Conservation (phyloP, 1,140 invertebrate species). For the Eulimnadia texana region DNA sequence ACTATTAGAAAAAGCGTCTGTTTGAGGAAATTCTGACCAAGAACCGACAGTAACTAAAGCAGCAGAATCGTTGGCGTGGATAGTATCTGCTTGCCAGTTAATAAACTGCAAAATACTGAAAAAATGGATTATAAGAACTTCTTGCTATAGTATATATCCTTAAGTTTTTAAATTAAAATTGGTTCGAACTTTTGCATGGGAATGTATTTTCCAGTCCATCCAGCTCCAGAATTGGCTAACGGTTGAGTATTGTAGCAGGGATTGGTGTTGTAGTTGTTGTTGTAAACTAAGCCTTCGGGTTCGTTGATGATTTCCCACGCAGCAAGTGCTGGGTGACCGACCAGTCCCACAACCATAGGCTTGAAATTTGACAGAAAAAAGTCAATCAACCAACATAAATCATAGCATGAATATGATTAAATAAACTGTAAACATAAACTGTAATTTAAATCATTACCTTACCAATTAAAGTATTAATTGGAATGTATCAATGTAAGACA, state of each 20-base stretch:
- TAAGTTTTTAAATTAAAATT: too few relatives aligned
- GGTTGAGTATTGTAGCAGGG: conserved; percentile 28
- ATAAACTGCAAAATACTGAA: conserved; percentile 26
- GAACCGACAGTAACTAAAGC: conserved; percentile 30
- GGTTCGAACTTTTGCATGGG: conserved; percentile 16
- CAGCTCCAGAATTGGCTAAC: conserved; percentile 19
- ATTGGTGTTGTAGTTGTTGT: conserved; percentile 23
- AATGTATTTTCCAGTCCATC: conserved; percentile 15
- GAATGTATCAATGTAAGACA: too few relatives aligned
- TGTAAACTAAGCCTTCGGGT: conserved; percentile 28
- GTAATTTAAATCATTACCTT: too few relatives aligned
- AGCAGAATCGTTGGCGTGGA: conserved; percentile 26
- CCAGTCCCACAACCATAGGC: conserved; percentile 25
- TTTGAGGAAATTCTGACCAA: conserved; percentile 22
- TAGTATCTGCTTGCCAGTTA: conserved; percentile 29
- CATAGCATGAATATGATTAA: not conserved
- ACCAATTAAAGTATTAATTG: too few relatives aligned
- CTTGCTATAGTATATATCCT: too few relatives aligned
- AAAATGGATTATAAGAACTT: not conserved
- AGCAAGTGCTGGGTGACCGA: conserved; percentile 27
- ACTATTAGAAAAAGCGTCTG: not conserved
- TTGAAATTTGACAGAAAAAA: conserved; percentile 14
- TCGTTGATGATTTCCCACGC: conserved; percentile 33
- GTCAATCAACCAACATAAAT: too few relatives aligned
- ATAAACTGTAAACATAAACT: not conserved